Evolutionary conservation across 1,140 invertebrate genomes (phyloP), one percentile per base, ranked within the genome.

Genomic region (Contarinia nasturtii): DNA sequence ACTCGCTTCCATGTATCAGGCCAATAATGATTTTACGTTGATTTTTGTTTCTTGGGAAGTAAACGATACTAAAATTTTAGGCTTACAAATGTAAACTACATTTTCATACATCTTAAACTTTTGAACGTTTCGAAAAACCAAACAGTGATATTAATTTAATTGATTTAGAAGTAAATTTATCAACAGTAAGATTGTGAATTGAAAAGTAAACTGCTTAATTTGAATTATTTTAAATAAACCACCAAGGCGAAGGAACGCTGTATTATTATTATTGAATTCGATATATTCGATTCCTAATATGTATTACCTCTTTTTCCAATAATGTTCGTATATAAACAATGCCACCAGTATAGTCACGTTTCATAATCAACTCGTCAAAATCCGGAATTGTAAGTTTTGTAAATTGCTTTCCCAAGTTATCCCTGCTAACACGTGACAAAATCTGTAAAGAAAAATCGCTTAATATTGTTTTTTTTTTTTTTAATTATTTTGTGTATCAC

Each of bases 261-360:
- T 50, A 17, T 22, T 10, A 44, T 44, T 51, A 33, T 11, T 40
- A 8, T 38, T 40, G 22, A 47, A 34, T 27, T 11, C 36, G 8
- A 22, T 12, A 44, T 33, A 18, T 11, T 34, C 27, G 7, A 11
- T 37, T 46, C 11, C 12, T 10, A 40, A 8, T 33, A 48, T 41
- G 33, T 45, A 40, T 56, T 49, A 60, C 91, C n/a, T n/a, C n/a
- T n/a, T n/a, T n/a, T 73, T 97, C 91, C 12, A 97, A 65, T 47
- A 95, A 70, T 1, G 92, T 93, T 20, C 95, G 74, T n/a, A n/a
- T n/a, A n/a, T n/a, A n/a, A n/a, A n/a, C n/a, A n/a, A n/a, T n/a
- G 1, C 90, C 91, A 11, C 93, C 94, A 7, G 82, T 85, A 57
- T 95, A 98, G 67, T 98, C 94, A 20, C 91, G 68, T 52, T 79